Conservation (phyloP, 1,140 invertebrate genomes). For the Eupeodes corollae region DNA sequence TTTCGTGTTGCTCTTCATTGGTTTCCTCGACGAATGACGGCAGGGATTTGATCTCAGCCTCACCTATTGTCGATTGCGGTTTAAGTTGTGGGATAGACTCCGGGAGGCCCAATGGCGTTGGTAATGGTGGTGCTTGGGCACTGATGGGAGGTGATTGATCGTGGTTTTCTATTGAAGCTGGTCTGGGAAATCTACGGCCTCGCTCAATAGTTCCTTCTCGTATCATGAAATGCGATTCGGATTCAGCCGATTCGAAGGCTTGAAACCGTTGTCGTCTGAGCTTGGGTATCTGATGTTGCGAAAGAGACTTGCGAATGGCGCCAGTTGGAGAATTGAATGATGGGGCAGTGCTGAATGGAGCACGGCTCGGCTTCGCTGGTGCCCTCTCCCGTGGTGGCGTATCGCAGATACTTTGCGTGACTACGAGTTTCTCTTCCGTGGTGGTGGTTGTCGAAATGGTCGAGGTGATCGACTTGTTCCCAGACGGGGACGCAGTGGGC, state of each 20-base stretch:
- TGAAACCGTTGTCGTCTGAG: not conserved
- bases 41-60: conserved; percentile 9
- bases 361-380: conserved; percentile 30
- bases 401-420: conserved; percentile 31
- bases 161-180: conserved; percentile 7
- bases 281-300: not conserved
- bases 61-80: not conserved
- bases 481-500: not conserved
- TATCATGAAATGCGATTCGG: conserved; percentile 9
- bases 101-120: conserved; percentile 1
- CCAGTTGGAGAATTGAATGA: not conserved
- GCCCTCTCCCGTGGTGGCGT: conserved; percentile 30
- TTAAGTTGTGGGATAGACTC: not conserved
- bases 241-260: not conserved
- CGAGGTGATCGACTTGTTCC: not conserved
- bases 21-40: not conserved
- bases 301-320: not conserved
- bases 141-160: not conserved
- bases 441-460: not conserved
- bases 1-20: no score
- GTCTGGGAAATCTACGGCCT: conserved; percentile 11
- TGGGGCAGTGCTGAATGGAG: not conserved
- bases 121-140: conserved; percentile 4
- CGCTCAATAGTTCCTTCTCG: conserved; percentile 4
- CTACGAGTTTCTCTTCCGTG: conserved; percentile 24